Percentiles rank a stretch among this genome's conserved stretches.
These are phyloP conservation scores for Drosophila rellima DNA, from an alignment of 2,888 invertebrate species.

Conservation along the genomic window DNA sequence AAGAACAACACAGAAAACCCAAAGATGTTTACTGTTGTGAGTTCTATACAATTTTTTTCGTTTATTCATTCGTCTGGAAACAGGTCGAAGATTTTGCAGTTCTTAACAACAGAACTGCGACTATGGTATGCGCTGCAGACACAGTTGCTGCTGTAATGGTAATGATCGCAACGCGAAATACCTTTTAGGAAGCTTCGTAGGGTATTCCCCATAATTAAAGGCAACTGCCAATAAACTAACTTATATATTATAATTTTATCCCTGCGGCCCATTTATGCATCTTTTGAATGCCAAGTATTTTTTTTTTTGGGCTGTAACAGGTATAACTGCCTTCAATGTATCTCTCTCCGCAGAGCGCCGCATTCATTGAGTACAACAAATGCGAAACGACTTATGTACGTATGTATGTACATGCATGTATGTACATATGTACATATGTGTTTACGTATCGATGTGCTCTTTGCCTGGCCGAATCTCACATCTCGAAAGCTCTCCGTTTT, in stretches of 20 bases:
- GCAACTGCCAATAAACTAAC: conserved; percentile 81
- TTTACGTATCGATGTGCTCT: conserved; percentile 17
- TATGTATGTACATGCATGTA: neutral
- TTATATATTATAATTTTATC: conserved; percentile 81
- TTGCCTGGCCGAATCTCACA: conserved; percentile 17
- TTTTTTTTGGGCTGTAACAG: conserved; percentile 28
- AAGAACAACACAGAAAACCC: conserved; percentile 28
- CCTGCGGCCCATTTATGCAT: conserved; percentile 74
- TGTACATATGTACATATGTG: neutral
- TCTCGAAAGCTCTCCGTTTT: conserved; percentile 38
- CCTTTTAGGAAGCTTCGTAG: conserved; percentile 6
- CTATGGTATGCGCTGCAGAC: conserved; percentile 21
- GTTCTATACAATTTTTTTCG: conserved; percentile 27
- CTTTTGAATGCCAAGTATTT: conserved; percentile 40
- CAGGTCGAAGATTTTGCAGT: conserved; percentile 40
- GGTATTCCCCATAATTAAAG: conserved; percentile 61
- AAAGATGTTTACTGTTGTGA: conserved; percentile 54
- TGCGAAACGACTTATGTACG: conserved; percentile 12
- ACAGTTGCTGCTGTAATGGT: neutral
- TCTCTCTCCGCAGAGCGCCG: neutral
- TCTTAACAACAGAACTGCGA: conserved; percentile 9
- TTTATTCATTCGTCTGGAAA: conserved; percentile 44
- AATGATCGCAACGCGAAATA: neutral
- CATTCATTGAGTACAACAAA: conserved; percentile 56
- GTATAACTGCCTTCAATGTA: conserved; percentile 30